These are phyloP conservation scores for Microcebus lehilahytsara DNA, from an alignment of 2,113 vertebrate species.

Conservation along the genomic window DNA sequence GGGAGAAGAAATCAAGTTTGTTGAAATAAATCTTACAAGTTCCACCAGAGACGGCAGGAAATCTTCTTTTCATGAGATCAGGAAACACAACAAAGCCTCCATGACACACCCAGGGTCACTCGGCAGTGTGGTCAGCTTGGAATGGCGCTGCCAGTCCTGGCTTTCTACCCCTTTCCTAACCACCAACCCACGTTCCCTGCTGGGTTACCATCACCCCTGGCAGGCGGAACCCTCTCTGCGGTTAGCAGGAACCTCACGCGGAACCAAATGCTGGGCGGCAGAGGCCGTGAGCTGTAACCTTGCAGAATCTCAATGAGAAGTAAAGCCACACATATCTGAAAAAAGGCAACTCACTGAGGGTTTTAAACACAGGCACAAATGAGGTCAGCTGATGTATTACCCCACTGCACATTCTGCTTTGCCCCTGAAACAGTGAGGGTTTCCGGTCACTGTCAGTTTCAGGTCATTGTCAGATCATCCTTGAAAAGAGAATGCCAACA, in stretches of 20 bases:
- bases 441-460: slow-evolving; percentile 24
- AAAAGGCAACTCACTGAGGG: slow-evolving; percentile 65
- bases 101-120: neutral
- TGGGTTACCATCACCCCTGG: neutral
- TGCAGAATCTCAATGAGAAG: slow-evolving; percentile 17
- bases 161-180: neutral
- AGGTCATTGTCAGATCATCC: slow-evolving; percentile 32
- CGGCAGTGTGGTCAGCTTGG: neutral
- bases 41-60: neutral
- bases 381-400: neutral
- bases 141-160: neutral
- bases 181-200: neutral
- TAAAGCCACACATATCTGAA: neutral
- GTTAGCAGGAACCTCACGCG: neutral
- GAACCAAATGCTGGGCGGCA: neutral
- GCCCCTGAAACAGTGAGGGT: neutral
- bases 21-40: neutral
- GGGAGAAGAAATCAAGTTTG: neutral
- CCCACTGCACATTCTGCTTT: neutral
- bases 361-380: slow-evolving; percentile 50
- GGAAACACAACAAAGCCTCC: neutral
- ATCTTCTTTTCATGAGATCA: neutral
- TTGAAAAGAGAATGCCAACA: slow-evolving; percentile 76
- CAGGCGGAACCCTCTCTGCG: neutral
- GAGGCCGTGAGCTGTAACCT: neutral